Percentiles rank a stretch among this genome's conserved stretches.
Conservation (phyloP, 2,888 invertebrate species). For the Epinotia bilunana region DNA sequence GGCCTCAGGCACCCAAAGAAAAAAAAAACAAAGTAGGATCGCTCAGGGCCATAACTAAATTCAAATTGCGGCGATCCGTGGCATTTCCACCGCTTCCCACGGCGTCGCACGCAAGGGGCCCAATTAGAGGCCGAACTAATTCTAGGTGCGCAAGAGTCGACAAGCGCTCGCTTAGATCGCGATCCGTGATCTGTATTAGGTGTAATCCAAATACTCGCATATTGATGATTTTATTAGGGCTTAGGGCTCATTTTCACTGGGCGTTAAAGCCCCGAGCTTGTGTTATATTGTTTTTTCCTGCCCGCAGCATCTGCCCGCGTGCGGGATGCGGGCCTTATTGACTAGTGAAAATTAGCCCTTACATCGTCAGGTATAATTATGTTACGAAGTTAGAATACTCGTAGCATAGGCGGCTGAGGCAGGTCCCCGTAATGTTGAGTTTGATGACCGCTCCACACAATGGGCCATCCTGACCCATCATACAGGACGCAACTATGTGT, state of each 20-base stretch:
- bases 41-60: slow-evolving; percentile 69
- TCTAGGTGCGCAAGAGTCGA: slow-evolving; percentile 56
- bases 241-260: neutral
- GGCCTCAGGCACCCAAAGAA: slow-evolving; percentile 40
- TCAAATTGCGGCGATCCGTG: slow-evolving; percentile 66
- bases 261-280: too few relatives aligned
- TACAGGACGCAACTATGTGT: too few relatives aligned
- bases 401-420: too few relatives aligned
- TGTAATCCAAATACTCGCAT: neutral
- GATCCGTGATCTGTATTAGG: slow-evolving; percentile 2
- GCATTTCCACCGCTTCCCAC: slow-evolving; percentile 78
- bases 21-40: slow-evolving; percentile 49
- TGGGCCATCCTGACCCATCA: too few relatives aligned
- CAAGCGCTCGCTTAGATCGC: slow-evolving; percentile 1
- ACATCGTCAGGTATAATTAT: neutral
- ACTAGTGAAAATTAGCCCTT: too few relatives aligned
- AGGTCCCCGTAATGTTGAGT: too few relatives aligned
- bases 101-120: slow-evolving; percentile 72
- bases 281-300: too few relatives aligned
- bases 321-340: neutral
- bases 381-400: neutral
- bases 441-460: too few relatives aligned
- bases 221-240: neutral
- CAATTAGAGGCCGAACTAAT: slow-evolving; percentile 66
- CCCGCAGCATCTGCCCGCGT: neutral